Base-by-base conservation (phyloP, 1,140 invertebrate species). In the Calosoma granatense region DNA sequence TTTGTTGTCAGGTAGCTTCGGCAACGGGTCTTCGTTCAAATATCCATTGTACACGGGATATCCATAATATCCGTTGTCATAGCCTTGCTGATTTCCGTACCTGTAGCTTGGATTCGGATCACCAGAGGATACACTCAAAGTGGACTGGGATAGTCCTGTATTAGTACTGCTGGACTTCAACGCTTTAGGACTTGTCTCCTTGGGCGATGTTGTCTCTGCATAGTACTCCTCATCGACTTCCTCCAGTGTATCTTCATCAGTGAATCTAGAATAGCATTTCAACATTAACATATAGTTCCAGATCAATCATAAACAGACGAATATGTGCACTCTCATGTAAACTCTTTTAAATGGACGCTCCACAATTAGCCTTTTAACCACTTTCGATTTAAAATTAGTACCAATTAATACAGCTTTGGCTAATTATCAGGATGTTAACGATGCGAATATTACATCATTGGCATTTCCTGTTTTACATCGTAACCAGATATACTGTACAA, bases 71-170 rank as follows among this genome's bases (percentile, higher is more conserved):
- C 84, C 84, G 58, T 81, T 78, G 55, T 86, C 82, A 65, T 88
- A 88, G n/a, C 85, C 81, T 59, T 85, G 70, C 69, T 88, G 86
- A 65, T 84, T 87, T 43, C 85, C 82, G 64, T 89, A 89, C 39
- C 82, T 78, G 64, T 88, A 89, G 59, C 82, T 84, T 11, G 81
- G 81, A 39, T 79, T 79, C 15, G 83, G 84, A 9, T 74, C 79
- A 22, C 80, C 78, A 3, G 84, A 86, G 2, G 82, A 83, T 63
- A 86, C 78, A 56, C 85, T 88, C 0, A 86, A 74, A 62, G 86
- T 85, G 1, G 86, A 88, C 63, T 88, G 86, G 9, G 86, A 85
- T 2, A 89, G 72, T 1, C 87, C 86, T 0, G 86, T 87, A 56
- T 82, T 84, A 2, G 77, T 78, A 56, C 76, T 71, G 0, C 78